Evolutionary conservation across 2,888 invertebrate species (phyloP), one percentile per base, ranked within the genome.

Genomic region (Acleris emargana): DNA sequence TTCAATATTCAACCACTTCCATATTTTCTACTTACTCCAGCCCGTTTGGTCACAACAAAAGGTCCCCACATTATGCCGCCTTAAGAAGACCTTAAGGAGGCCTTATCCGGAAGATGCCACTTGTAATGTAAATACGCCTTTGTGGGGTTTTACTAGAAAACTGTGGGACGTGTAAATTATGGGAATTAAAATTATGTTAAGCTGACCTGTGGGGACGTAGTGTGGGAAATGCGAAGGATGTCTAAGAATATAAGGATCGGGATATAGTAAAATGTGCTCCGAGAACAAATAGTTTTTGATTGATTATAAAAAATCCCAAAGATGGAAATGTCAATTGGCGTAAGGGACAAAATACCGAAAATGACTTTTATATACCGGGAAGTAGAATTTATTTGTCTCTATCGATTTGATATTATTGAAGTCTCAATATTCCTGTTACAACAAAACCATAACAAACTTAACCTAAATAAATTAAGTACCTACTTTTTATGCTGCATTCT

Each of bases 91-190:
- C 83, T 85, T 77, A 82, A 85, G 87, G 78, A 82, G 78, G 79
- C 83, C 82, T 88, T 87, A 89, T 84, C 86, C 89, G 89, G 87
- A 88, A 90, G 87, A 86, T 80, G 81, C 84, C 84, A 87, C 90
- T 91, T 89, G 88, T 89, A 84, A 90, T 88, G 89, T 89, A 88
- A 90, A 90, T 89, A 87, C 84, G 75, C 76, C 73, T 86, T 88
- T 88, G 87, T 87, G 79, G 67, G 70, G 55, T 68, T 76, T 76
- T 76, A 68, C 73, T 22, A 47, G 60, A 66, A 66, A 60, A 66
- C 57, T 61, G 52, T 47, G 51, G 28, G 51, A 63, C 45, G 57
- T 61, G 66, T 66, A 52, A 66, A 66, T 61, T 61, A 61, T 61
- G 60, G 49, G 66, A 52, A 66, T 66, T 61, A 61, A 66, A 57